phyloP scores from a whole-genome alignment of 2,888 invertebrate species.

The Volucella zonaria region DNA sequence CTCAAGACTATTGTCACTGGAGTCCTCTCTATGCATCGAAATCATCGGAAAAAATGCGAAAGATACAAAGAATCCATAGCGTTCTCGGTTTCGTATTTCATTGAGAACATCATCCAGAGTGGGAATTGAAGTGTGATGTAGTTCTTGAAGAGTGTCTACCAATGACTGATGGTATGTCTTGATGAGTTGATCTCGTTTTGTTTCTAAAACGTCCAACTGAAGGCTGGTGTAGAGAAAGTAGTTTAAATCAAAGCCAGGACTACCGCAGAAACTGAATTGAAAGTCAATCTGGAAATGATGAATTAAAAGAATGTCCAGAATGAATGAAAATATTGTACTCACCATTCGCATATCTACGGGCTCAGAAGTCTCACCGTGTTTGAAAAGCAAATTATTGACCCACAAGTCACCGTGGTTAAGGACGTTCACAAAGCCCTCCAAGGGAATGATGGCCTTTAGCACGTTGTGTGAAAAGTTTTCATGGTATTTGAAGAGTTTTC shows the following conservation, averaged over 20 bases:
- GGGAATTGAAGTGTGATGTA: slow-evolving; percentile 76
- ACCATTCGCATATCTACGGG: slow-evolving; percentile 82
- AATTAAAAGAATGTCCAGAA: background rate
- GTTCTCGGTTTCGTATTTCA: slow-evolving; percentile 78
- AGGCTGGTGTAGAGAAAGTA: slow-evolving; percentile 82
- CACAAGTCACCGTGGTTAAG: slow-evolving; percentile 84
- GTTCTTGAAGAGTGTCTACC: slow-evolving; percentile 75
- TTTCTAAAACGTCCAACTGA: slow-evolving; percentile 77
- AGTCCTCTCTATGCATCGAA: slow-evolving; percentile 80
- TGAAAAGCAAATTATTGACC: slow-evolving; percentile 84
- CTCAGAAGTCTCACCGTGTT: slow-evolving; percentile 76
- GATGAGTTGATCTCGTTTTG: slow-evolving; percentile 77
- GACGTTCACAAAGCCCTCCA: slow-evolving; percentile 79
- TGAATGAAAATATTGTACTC: slow-evolving; percentile 74
- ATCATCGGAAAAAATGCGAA: slow-evolving; percentile 81
- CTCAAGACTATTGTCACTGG: slow-evolving; percentile 80
- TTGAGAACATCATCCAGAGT: slow-evolving; percentile 76
- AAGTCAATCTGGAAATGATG: slow-evolving; percentile 80
- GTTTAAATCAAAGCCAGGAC: slow-evolving; percentile 81
- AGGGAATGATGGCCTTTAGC: slow-evolving; percentile 77
- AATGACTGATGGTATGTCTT: slow-evolving; percentile 77
- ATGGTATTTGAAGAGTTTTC: slow-evolving; percentile 78
- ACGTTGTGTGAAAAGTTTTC: slow-evolving; percentile 79
- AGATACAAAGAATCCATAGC: slow-evolving; percentile 81
- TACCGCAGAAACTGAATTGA: slow-evolving; percentile 81